Evolutionary conservation across 92 coral and sea anemone genomes (phyloP), one percentile per base, ranked within the genome.

Genomic region (Porites rus): DNA sequence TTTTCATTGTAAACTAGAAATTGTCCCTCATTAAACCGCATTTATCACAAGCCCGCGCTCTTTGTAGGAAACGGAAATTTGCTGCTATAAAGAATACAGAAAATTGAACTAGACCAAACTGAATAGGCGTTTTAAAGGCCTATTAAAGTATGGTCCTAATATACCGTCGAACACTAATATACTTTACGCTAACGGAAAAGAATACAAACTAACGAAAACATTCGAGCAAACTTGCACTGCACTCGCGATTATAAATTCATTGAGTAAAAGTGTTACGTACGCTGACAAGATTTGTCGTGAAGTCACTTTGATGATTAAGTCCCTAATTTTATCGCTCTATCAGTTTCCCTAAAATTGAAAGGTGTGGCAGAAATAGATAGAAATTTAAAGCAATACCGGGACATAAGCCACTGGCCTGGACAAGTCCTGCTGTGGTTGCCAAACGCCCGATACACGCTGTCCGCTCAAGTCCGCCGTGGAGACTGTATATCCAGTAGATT

Each of bases 371-470:
- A 83, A 80, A 89, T 83, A 83, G 50, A 81, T 69, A 69, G 75
- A 75, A 81, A 82, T 87, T 94, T 96, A 96, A 74, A 93, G 96
- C 89, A 95, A 95, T 91, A 93, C 98, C 98, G 96, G 99, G 78
- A 92, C 99, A 62, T 95, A 97, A 88, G 97, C 96, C 85, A 96
- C 98, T 53, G 94, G 96, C 72, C 98, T 85, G 67, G 99, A 90
- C 50, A 97, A 92, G 86, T 97, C 99, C 91, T 97, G 98, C 67
- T 97, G 99, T 16, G 99, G 98, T 61, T 97, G 99, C 99, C 99
- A 97, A 16, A 97, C 98, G 22, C 69, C 69, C 25, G 69, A 65
- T 22, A 65, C 90, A 65, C 98, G 93, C 59, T 95, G 98, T 80
- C 81, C 92, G 86, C 91, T 83, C 80, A 95, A 84, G 73, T 97